These are phyloP conservation scores for Nycteola revayana DNA, from an alignment of 2,888 invertebrate species.

Conservation along the genomic window DNA sequence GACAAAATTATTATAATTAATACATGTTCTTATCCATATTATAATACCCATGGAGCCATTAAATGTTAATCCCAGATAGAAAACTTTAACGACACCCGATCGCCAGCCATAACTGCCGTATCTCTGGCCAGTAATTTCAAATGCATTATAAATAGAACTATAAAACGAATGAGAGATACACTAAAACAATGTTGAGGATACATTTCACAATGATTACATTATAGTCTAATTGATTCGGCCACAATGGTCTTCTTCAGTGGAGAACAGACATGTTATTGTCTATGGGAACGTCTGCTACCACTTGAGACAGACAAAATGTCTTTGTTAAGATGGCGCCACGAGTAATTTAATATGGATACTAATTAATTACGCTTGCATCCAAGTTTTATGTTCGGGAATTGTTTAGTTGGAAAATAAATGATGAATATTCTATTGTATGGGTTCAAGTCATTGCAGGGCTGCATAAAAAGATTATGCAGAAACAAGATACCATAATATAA, in stretches of 20 bases:
- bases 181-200: slow-evolving; percentile 76
- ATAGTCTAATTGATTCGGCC: slow-evolving; percentile 77
- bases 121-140: slow-evolving; percentile 74
- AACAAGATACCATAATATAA: no score
- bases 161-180: slow-evolving; percentile 77
- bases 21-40: no score
- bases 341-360: slow-evolving; percentile 57
- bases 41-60: no score
- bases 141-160: slow-evolving; percentile 75
- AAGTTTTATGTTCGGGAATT: slow-evolving; percentile 27
- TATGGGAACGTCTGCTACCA: slow-evolving; percentile 79
- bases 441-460: no score
- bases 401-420: slow-evolving; percentile 5
- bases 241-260: slow-evolving; percentile 66
- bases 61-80: slow-evolving; percentile 13
- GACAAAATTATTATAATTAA: no score
- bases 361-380: slow-evolving; percentile 34
- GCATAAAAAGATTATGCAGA: no score
- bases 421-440: no score
- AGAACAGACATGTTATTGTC: slow-evolving; percentile 77
- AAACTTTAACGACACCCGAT: slow-evolving; percentile 37
- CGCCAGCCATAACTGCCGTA: slow-evolving; percentile 66
- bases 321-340: slow-evolving; percentile 77
- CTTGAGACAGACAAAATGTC: slow-evolving; percentile 80
- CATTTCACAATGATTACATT: slow-evolving; percentile 76